A percentile compares a stretch with the other conserved stretches of the same genome.
phyloP scores from a whole-genome alignment of 2,797 vertebrate species.

The Gymnothorax reevesii region DNA sequence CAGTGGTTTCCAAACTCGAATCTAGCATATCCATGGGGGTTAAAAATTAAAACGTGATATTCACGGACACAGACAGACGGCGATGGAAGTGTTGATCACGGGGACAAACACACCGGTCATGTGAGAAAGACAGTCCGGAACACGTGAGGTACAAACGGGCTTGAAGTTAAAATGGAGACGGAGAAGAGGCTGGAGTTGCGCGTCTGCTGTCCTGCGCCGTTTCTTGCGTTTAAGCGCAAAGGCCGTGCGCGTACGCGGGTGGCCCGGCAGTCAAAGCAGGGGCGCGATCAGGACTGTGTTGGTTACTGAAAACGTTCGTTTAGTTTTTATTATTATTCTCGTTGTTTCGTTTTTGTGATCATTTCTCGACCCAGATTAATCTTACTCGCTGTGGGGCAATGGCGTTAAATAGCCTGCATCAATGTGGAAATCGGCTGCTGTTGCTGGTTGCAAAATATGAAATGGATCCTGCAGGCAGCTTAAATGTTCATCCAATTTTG shows the following conservation, averaged over 20 bases:
- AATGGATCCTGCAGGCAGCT: slow-evolving; percentile 56
- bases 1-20: slow-evolving; percentile 85
- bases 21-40: slow-evolving; percentile 88
- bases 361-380: not conserved
- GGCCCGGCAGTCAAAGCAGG: not conserved
- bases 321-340: slow-evolving; percentile 8
- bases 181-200: slow-evolving; percentile 47
- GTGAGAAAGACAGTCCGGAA: slow-evolving; percentile 83
- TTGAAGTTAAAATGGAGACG: slow-evolving; percentile 76
- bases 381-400: slow-evolving; percentile 30
- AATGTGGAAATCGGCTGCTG: slow-evolving; percentile 59
- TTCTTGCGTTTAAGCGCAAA: not conserved
- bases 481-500: not conserved
- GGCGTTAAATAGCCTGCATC: slow-evolving; percentile 54
- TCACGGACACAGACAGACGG: slow-evolving; percentile 70
- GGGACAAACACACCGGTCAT: slow-evolving; percentile 97
- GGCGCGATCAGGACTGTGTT: not conserved
- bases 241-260: not conserved
- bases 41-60: slow-evolving; percentile 62
- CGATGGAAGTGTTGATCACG: slow-evolving; percentile 88
- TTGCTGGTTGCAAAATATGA: slow-evolving; percentile 66
- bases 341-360: not conserved
- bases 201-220: slow-evolving; percentile 14
- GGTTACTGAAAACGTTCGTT: not conserved
- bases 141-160: slow-evolving; percentile 81